Evolutionary conservation across 2,888 invertebrate genomes (phyloP).

Genomic region (Lepidocyrtoides sp.): DNA sequence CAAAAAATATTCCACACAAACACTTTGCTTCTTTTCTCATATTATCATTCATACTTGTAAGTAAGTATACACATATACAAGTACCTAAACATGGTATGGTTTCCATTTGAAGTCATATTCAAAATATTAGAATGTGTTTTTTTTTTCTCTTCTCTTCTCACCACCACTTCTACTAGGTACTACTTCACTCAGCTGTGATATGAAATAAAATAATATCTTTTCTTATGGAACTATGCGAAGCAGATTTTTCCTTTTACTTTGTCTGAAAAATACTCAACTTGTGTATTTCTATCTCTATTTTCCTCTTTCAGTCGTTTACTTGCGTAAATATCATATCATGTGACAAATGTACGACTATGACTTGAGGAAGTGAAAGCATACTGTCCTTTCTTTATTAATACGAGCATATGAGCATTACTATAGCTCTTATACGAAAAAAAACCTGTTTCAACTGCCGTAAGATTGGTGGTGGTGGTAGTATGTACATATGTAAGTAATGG

Average conservation of each 20-base stretch:
- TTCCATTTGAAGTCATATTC: constrained; percentile 53
- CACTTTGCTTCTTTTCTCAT: constrained; percentile 6
- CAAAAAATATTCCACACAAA: constrained; percentile 39
- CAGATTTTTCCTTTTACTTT: constrained; percentile 72
- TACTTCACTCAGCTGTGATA: constrained; percentile 40
- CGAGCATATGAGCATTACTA: constrained; percentile 7
- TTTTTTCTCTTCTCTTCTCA: constrained; percentile 15
- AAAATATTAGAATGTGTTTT: constrained; percentile 69
- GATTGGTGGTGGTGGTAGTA: no score
- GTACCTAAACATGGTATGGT: neutral
- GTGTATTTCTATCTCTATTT: constrained; percentile 41
- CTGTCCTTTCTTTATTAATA: constrained; percentile 72
- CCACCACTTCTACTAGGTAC: no score
- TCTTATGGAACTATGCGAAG: constrained; percentile 22
- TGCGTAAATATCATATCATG: constrained; percentile 68
- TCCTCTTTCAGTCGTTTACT: constrained; percentile 50
- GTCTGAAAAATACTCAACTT: constrained; percentile 39
- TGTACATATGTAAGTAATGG: neutral
- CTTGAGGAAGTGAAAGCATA: constrained; percentile 77
- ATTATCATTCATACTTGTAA: neutral
- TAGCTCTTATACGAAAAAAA: neutral
- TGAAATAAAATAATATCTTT: constrained; percentile 61
- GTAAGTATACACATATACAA: neutral
- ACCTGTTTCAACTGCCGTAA: neutral
- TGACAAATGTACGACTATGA: constrained; percentile 74